Conservation (phyloP, 2,888 invertebrate genomes). For the Nowickia ferox region DNA sequence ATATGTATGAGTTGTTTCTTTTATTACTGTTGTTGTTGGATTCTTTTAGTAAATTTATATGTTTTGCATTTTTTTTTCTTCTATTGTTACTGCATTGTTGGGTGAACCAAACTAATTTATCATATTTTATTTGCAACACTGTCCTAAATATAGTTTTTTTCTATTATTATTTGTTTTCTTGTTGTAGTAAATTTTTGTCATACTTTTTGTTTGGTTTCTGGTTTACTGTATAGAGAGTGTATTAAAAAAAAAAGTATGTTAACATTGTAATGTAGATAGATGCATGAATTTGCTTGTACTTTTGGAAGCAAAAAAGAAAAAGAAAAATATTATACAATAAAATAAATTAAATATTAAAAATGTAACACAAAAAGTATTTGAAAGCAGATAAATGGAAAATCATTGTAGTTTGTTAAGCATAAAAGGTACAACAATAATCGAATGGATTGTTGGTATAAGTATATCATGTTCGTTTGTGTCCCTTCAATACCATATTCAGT, state of each 20-base stretch:
- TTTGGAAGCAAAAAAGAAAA: too few relatives aligned
- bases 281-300: too few relatives aligned
- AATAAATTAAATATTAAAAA: neutral
- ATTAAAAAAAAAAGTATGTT: neutral
- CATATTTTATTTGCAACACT: conserved; percentile 52
- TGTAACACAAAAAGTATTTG: neutral
- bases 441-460: too few relatives aligned
- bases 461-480: too few relatives aligned
- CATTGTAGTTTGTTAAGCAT: too few relatives aligned
- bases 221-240: neutral
- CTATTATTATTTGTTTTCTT: neutral
- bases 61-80: neutral
- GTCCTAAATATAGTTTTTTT: conserved; percentile 38
- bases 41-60: conserved; percentile 11
- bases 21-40: neutral
- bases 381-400: too few relatives aligned
- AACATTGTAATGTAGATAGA: too few relatives aligned
- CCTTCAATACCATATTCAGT: too few relatives aligned
- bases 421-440: too few relatives aligned
- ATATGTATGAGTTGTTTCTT: neutral
- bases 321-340: too few relatives aligned
- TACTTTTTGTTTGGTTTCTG: conserved; percentile 4
- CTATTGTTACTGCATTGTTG: conserved; percentile 34
- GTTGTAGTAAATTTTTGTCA: conserved; percentile 3
- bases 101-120: conserved; percentile 60